Conservation (phyloP, 2,888 invertebrate genomes). For the Aphrophora alni region DNA sequence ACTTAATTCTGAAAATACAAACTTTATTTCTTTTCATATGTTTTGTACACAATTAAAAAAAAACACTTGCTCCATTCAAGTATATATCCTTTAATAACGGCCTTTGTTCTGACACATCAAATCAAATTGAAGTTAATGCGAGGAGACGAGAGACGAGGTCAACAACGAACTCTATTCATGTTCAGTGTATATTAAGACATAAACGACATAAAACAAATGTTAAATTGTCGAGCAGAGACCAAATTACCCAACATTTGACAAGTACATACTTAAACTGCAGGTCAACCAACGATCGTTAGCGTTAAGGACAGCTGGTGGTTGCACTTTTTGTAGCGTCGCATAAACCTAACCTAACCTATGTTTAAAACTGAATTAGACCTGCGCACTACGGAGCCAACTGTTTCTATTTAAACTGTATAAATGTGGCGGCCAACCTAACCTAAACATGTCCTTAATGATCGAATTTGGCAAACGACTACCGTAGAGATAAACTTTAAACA, state of each 20-base stretch:
- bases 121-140: too few relatives aligned
- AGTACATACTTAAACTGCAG: not conserved
- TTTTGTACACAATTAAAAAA: too few relatives aligned
- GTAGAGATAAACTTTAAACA: too few relatives aligned
- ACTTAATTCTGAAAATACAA: too few relatives aligned
- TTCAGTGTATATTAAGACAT: not conserved
- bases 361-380: not conserved
- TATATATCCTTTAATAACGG: too few relatives aligned
- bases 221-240: not conserved
- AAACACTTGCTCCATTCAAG: too few relatives aligned
- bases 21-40: too few relatives aligned
- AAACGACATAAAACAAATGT: not conserved
- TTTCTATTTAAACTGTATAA: not conserved
- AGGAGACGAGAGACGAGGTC: too few relatives aligned
- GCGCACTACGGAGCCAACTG: not conserved
- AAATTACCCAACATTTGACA: constrained; percentile 2
- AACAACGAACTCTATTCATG: too few relatives aligned
- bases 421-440: not conserved
- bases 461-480: not conserved
- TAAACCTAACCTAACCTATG: not conserved
- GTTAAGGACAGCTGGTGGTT: constrained; percentile 9
- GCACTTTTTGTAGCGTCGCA: not conserved
- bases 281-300: not conserved
- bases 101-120: too few relatives aligned
- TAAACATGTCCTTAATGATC: not conserved